A percentile compares a stretch with the other conserved stretches of the same genome.
Conservation (phyloP, 2,113 vertebrate genomes). For the Halcyon malimbica region DNA sequence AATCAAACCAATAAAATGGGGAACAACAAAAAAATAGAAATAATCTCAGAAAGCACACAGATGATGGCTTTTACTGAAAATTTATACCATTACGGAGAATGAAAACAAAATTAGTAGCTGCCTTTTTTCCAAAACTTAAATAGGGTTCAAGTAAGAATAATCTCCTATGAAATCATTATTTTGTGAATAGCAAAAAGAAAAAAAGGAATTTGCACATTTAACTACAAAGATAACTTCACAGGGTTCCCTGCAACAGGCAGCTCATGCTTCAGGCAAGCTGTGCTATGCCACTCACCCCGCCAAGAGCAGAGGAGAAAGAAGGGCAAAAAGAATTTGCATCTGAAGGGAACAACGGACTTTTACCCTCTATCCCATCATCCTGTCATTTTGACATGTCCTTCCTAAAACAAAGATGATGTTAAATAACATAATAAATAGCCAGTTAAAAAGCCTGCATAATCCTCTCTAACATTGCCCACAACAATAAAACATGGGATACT, state of each 20-base stretch:
- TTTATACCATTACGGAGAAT: background rate
- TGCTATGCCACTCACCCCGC: background rate
- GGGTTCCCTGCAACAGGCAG: background rate
- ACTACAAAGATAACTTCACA: background rate
- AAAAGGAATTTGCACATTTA: background rate
- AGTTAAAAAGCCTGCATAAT: background rate
- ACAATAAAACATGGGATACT: background rate
- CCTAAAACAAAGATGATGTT: background rate
- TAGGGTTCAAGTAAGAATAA: background rate
- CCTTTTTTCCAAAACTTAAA: background rate
- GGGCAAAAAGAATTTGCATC: constrained; percentile 37
- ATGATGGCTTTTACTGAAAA: background rate
- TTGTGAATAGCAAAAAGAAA: background rate
- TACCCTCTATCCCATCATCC: background rate
- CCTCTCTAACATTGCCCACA: background rate
- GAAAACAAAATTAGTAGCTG: background rate
- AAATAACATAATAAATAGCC: constrained; percentile 22
- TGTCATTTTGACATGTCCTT: background rate
- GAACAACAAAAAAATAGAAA: background rate
- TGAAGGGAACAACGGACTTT: constrained; percentile 20
- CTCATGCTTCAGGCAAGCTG: constrained; percentile 2
- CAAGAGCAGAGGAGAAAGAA: background rate
- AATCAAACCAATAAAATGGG: constrained; percentile 37
- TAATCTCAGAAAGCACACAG: background rate
- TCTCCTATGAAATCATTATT: background rate